Percentiles rank a stretch among this genome's conserved stretches.
Conservation (phyloP, 2,113 vertebrate genomes). For the Gnathonemus echidnorhynchus region DNA sequence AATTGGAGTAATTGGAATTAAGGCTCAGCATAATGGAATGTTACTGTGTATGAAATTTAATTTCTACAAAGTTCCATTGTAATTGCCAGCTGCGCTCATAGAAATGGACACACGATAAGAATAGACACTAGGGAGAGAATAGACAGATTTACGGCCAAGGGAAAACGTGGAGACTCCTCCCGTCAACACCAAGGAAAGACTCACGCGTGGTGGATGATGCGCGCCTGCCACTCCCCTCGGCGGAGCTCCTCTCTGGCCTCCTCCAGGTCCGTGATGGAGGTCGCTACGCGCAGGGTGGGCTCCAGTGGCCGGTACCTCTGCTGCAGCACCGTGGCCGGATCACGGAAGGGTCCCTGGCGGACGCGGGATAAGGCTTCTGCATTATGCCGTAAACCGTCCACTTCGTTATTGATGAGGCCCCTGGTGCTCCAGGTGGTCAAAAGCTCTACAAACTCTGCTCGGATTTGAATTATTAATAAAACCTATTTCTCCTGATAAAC, state of each 20-base stretch:
- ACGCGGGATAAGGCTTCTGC: slow-evolving; percentile 30
- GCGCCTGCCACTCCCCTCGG: slow-evolving; percentile 44
- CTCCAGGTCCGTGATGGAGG: slow-evolving; percentile 57
- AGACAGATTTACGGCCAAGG: neutral
- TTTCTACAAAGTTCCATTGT: neutral
- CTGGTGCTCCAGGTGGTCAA: slow-evolving; percentile 16
- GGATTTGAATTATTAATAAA: slow-evolving; percentile 39
- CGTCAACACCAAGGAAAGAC: slow-evolving; percentile 27
- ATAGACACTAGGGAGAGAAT: neutral
- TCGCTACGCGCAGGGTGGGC: slow-evolving; percentile 62
- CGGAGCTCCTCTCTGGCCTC: slow-evolving; percentile 55
- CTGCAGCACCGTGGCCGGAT: slow-evolving; percentile 58
- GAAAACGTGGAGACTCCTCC: neutral
- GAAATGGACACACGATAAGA: neutral
- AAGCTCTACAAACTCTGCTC: slow-evolving; percentile 27
- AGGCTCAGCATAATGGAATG: neutral
- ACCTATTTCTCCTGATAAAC: slow-evolving; percentile 26
- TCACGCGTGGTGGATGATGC: slow-evolving; percentile 58
- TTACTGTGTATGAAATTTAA: neutral
- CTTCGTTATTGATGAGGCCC: slow-evolving; percentile 29
- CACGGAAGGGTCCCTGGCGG: slow-evolving; percentile 70
- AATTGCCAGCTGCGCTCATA: neutral
- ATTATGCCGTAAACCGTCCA: slow-evolving; percentile 22
- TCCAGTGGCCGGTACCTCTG: slow-evolving; percentile 73
- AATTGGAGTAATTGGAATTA: neutral